These are phyloP conservation scores for Villa cingulata DNA, from an alignment of 2,888 invertebrate genomes.

Conservation along the genomic window DNA sequence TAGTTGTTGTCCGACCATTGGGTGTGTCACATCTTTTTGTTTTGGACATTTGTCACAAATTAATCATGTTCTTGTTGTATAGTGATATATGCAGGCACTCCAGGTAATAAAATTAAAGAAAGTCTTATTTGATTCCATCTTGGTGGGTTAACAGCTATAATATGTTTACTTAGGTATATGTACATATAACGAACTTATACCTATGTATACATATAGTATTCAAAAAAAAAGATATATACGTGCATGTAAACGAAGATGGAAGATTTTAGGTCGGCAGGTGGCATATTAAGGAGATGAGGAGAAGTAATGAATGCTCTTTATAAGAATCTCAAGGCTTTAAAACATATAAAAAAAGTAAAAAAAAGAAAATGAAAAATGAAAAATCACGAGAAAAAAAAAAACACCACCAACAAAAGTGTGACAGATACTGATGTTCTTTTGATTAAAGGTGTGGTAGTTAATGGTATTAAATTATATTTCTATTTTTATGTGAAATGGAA, in stretches of 20 bases:
- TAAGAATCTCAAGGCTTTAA: background rate
- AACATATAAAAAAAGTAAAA: too few relatives aligned
- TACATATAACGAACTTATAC: too few relatives aligned
- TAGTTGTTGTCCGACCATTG: slow-evolving; percentile 7
- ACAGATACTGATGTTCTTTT: background rate
- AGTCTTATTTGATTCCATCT: slow-evolving; percentile 12
- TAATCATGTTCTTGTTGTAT: slow-evolving; percentile 32
- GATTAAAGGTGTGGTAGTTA: background rate
- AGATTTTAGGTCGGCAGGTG: slow-evolving; percentile 7
- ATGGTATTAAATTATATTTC: background rate
- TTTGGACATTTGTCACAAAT: slow-evolving; percentile 35
- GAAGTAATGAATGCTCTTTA: slow-evolving; percentile 4
- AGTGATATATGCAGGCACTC: slow-evolving; percentile 13
- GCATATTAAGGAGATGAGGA: background rate
- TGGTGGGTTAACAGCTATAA: background rate
- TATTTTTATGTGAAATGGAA: background rate
- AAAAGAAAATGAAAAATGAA: too few relatives aligned
- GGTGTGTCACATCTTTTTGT: slow-evolving; percentile 33
- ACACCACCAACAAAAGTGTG: background rate
- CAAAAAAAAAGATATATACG: background rate
- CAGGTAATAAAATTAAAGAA: slow-evolving; percentile 14
- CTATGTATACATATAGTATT: background rate
- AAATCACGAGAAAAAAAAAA: too few relatives aligned
- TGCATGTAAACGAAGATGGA: slow-evolving; percentile 5
- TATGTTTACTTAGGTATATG: background rate